Evolutionary conservation across 2,113 vertebrate species (phyloP).

Genomic region (Pleuronectes platessa): DNA sequence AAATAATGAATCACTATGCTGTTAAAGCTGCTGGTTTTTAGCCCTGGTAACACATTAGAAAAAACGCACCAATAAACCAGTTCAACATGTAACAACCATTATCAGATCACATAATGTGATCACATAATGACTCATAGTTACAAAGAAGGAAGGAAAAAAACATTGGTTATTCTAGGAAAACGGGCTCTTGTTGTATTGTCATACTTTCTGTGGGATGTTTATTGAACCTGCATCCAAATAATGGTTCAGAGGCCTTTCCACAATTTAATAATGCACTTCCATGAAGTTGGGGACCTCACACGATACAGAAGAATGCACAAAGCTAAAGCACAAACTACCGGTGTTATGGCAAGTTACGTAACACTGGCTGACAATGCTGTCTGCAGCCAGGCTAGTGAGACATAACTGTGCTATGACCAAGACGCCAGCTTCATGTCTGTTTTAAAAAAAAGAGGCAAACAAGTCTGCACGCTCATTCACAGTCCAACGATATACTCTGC

Average conservation of each 20-base stretch:
- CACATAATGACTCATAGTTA: neutral
- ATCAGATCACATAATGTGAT: neutral
- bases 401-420: neutral
- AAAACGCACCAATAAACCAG: neutral
- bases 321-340: neutral
- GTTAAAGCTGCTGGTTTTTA: neutral
- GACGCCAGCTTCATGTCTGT: neutral
- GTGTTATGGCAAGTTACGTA: neutral
- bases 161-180: neutral
- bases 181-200: neutral
- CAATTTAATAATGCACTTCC: neutral
- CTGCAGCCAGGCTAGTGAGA: neutral
- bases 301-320: neutral
- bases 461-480: neutral
- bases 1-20: neutral
- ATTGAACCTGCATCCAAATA: neutral
- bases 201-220: neutral
- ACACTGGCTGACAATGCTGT: neutral
- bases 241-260: neutral
- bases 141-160: neutral
- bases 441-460: neutral
- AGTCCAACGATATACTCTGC: neutral
- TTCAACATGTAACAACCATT: neutral
- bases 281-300: neutral
- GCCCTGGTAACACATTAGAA: neutral